Conservation (phyloP, 2,888 invertebrate species). For the Leptopterna dolabrata region DNA sequence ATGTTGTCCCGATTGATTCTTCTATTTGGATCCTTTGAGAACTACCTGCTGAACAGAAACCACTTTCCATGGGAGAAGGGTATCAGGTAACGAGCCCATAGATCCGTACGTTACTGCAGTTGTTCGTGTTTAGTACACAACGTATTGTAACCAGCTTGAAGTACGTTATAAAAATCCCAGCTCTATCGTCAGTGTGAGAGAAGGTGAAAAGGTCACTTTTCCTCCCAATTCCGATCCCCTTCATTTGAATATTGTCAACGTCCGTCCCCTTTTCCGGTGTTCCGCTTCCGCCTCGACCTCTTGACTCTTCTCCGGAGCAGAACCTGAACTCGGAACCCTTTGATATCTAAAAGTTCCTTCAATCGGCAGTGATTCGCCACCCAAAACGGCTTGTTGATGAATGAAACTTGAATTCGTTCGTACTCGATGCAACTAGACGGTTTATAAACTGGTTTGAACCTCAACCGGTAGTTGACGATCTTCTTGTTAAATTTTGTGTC, state of each 20-base stretch:
- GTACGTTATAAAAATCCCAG: conserved; percentile 33
- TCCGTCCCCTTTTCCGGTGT: not conserved
- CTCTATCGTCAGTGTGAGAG: not conserved
- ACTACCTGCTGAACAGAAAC: no score
- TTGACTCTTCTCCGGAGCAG: not conserved
- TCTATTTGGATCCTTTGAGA: no score
- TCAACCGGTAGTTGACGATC: not conserved
- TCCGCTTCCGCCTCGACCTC: not conserved
- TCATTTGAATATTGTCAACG: not conserved
- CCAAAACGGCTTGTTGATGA: not conserved
- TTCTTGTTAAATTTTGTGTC: no score
- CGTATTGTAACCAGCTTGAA: not conserved
- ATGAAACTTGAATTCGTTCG: not conserved
- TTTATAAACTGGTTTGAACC: not conserved
- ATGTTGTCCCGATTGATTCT: no score
- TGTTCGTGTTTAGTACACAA: not conserved
- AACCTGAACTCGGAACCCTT: not conserved
- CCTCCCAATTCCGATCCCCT: not conserved
- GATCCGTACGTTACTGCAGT: not conserved
- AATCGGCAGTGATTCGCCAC: not conserved
- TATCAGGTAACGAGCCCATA: no score
- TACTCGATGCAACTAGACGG: not conserved
- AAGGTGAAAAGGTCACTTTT: not conserved
- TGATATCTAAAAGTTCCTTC: not conserved
- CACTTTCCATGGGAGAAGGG: no score